Evolutionary conservation across 2,888 invertebrate genomes (phyloP).

Genomic region (Cephus pygmeus): DNA sequence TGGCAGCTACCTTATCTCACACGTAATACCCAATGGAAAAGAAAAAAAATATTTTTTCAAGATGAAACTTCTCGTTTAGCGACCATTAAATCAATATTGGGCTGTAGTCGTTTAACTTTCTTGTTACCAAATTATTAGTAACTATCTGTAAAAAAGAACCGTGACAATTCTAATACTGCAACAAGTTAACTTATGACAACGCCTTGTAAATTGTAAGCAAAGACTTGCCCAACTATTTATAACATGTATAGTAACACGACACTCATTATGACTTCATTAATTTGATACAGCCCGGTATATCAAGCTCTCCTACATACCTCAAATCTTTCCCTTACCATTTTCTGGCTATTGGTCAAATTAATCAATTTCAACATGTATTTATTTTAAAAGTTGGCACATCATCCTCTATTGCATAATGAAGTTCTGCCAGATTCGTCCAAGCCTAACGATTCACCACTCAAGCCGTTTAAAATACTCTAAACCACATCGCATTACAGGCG

Average conservation of each 20-base stretch:
- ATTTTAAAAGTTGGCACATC: slow-evolving; percentile 34
- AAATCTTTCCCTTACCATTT: background rate
- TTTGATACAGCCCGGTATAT: background rate
- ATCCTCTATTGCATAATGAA: slow-evolving; percentile 28
- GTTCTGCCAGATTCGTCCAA: slow-evolving; percentile 9
- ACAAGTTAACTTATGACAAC: background rate
- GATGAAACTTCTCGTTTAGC: background rate
- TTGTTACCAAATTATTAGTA: background rate
- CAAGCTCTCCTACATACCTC: background rate
- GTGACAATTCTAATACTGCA: background rate
- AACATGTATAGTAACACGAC: background rate
- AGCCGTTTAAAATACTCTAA: background rate
- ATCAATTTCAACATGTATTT: slow-evolving; percentile 31
- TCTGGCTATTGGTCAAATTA: slow-evolving; percentile 12
- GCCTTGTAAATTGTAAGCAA: background rate
- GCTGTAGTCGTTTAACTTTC: background rate
- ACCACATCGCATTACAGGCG: background rate
- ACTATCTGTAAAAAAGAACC: background rate
- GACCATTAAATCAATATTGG: background rate
- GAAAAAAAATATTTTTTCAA: background rate
- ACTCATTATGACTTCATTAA: background rate
- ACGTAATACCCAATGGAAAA: background rate
- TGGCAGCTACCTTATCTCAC: background rate
- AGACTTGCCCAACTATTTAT: background rate
- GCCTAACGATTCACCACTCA: background rate